A percentile compares a stretch with the other conserved stretches of the same genome.
phyloP scores from a whole-genome alignment of 2,888 invertebrate genomes.

The Watsonalla cultraria region DNA sequence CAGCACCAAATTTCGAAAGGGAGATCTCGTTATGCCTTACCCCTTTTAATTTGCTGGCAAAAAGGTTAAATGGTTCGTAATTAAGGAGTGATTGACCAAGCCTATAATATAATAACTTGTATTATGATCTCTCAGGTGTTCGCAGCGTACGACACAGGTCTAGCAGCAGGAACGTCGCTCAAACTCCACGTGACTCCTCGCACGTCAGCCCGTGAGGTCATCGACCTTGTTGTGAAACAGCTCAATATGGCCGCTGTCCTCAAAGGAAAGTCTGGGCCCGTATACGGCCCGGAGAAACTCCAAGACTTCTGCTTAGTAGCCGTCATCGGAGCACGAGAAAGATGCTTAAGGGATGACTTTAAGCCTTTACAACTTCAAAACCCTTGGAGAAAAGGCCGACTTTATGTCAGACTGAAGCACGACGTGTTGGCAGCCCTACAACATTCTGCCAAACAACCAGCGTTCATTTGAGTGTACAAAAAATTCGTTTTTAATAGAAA shows the following conservation, averaged over 20 bases:
- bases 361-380: slow-evolving; percentile 95
- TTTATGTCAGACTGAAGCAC: slow-evolving; percentile 95
- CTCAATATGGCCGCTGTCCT: slow-evolving; percentile 94
- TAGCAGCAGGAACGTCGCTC: slow-evolving; percentile 94
- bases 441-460: slow-evolving; percentile 90
- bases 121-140: slow-evolving; percentile 82
- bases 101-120: slow-evolving; percentile 32
- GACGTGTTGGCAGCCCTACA: slow-evolving; percentile 92
- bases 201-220: slow-evolving; percentile 96
- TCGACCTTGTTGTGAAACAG: slow-evolving; percentile 96
- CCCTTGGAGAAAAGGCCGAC: slow-evolving; percentile 95
- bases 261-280: slow-evolving; percentile 90
- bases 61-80: too few species aligned
- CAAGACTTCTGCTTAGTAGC: slow-evolving; percentile 96
- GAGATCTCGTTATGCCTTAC: too few species aligned
- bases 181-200: slow-evolving; percentile 95
- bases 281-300: slow-evolving; percentile 89
- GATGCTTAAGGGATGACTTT: slow-evolving; percentile 96
- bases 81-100: too few species aligned
- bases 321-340: slow-evolving; percentile 95
- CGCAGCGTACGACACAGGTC: slow-evolving; percentile 96
- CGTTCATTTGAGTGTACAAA: slow-evolving; percentile 70
- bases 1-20: too few species aligned
- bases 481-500: slow-evolving; percentile 8
- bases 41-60: too few species aligned